phyloP scores from a whole-genome alignment of 2,113 vertebrate genomes.

The Paratilapia polleni region DNA sequence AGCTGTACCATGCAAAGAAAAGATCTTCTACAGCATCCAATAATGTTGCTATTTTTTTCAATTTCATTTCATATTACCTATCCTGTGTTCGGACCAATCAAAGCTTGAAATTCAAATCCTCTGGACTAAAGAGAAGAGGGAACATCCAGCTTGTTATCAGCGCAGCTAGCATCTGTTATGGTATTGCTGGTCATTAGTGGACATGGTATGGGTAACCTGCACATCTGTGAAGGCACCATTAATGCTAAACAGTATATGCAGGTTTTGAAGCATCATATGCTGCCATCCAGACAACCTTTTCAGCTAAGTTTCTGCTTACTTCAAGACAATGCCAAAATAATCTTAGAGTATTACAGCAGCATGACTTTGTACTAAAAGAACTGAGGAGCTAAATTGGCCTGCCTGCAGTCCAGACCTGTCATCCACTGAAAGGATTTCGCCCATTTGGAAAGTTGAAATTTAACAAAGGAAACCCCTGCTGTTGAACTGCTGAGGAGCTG shows the following conservation, averaged over 20 bases:
- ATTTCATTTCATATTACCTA: no score
- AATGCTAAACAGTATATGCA: background rate
- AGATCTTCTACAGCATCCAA: no score
- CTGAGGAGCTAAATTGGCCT: background rate
- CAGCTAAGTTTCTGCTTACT: background rate
- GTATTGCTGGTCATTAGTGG: background rate
- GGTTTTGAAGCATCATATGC: background rate
- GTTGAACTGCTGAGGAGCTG: background rate
- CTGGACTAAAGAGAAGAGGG: background rate
- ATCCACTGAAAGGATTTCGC: background rate
- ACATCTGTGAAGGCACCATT: background rate
- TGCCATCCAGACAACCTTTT: background rate
- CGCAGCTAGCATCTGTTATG: no score
- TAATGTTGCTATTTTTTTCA: no score
- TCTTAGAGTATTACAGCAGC: background rate
- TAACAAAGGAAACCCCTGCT: slow-evolving; percentile 5
- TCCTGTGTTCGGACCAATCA: no score
- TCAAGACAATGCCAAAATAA: background rate
- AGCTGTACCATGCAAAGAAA: no score
- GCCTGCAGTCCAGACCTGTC: slow-evolving; percentile 5
- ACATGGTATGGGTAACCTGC: background rate
- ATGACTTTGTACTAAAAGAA: background rate
- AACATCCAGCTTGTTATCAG: background rate
- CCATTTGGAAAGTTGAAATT: background rate
- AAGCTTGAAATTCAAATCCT: no score